phyloP scores from a whole-genome alignment of 92 coral and sea anemone genomes.

The Heteractis magnifica region DNA sequence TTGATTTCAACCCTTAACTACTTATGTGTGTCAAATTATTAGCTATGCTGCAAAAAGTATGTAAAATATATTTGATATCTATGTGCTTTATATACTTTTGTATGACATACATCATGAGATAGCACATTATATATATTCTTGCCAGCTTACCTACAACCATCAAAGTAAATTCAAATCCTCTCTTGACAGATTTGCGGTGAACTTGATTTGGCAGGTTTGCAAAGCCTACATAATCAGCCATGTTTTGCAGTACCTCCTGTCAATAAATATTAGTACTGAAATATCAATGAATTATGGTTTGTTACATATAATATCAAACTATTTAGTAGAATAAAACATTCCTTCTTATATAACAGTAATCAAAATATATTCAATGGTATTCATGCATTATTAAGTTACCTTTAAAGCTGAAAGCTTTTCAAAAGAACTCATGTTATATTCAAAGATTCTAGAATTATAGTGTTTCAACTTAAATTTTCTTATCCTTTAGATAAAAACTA shows the following conservation, averaged over 20 bases:
- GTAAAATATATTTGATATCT: too few relatives aligned
- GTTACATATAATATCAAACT: too few relatives aligned
- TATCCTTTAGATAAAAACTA: not conserved
- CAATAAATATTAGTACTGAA: not conserved
- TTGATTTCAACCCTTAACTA: too few relatives aligned
- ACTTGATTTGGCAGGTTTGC: conserved; percentile 97
- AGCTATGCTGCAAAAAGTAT: too few relatives aligned
- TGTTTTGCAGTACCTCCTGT: conserved; percentile 13
- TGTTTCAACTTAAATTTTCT: not conserved
- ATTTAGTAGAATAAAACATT: too few relatives aligned
- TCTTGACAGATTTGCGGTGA: conserved; percentile 96
- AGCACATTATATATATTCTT: too few relatives aligned
- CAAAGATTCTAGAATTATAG: not conserved
- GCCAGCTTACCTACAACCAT: conserved; percentile 94
- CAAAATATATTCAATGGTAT: too few relatives aligned
- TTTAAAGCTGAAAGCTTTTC: conserved; percentile 10
- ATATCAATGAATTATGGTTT: too few relatives aligned
- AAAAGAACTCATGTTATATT: not conserved
- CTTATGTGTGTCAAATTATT: too few relatives aligned
- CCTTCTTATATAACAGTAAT: too few relatives aligned
- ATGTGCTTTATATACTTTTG: too few relatives aligned
- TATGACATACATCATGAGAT: too few relatives aligned
- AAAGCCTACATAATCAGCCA: conserved; percentile 91
- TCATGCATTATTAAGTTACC: not conserved
- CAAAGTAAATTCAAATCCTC: conserved; percentile 95